phyloP scores from a whole-genome alignment of 2,113 vertebrate species.

The Elaphurus davidianus region DNA sequence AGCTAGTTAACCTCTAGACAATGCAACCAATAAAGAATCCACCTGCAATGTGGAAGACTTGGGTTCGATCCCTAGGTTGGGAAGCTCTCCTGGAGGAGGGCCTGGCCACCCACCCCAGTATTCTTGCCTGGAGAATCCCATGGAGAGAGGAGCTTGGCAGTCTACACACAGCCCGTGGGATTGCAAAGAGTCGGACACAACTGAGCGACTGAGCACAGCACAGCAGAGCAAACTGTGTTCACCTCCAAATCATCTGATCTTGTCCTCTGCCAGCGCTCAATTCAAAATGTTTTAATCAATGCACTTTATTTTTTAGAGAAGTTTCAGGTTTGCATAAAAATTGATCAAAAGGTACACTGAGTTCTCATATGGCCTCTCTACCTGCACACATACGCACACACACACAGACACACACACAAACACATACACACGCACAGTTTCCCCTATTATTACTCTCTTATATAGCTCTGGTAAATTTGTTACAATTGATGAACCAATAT shows the following conservation, averaged over 20 bases:
- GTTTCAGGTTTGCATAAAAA: not conserved
- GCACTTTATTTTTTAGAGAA: not conserved
- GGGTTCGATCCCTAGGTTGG: not conserved
- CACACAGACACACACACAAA: not conserved
- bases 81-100: not conserved
- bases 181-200: not conserved
- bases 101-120: not conserved
- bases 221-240: not conserved
- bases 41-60: not conserved
- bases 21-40: not conserved
- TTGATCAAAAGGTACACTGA: not conserved
- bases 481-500: not conserved
- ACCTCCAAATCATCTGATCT: not conserved
- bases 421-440: not conserved
- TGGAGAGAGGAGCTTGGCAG: not conserved
- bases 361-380: not conserved
- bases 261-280: not conserved
- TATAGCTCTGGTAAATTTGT: not conserved
- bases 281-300: not conserved
- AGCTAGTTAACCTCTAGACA: not conserved
- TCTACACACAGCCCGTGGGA: not conserved
- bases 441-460: not conserved
- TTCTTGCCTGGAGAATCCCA: not conserved
- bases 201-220: not conserved
- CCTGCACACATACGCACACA: fast-evolving